Evolutionary conservation across 2,113 vertebrate species (phyloP).

Genomic region (Mobula hypostoma): DNA sequence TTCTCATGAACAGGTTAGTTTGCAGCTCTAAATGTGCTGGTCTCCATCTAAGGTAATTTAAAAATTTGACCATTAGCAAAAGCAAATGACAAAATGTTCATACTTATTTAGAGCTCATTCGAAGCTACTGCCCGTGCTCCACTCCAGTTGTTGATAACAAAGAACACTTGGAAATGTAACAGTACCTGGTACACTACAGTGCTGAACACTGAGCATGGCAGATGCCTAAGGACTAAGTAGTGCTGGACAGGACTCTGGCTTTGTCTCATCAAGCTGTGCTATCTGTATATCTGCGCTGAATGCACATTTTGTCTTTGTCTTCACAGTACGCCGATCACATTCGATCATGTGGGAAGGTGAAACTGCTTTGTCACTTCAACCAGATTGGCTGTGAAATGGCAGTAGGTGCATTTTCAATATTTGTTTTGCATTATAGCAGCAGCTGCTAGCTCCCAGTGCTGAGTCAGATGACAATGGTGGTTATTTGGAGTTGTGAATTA

Average conservation of each 20-base stretch:
- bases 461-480: neutral
- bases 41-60: neutral
- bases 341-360: slow-evolving; percentile 65
- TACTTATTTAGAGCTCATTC: neutral
- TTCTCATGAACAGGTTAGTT: neutral
- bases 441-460: neutral
- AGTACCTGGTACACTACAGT: too few species aligned
- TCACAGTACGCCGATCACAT: slow-evolving; percentile 72
- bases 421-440: neutral
- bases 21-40: neutral
- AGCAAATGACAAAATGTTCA: neutral
- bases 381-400: slow-evolving; percentile 66
- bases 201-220: too few species aligned
- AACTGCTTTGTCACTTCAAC: slow-evolving; percentile 67
- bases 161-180: neutral
- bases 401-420: slow-evolving; percentile 49
- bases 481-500: neutral
- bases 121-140: neutral
- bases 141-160: neutral
- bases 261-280: neutral
- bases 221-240: neutral
- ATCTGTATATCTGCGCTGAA: neutral
- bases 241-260: neutral
- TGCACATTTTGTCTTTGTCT: slow-evolving; percentile 26
- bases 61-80: neutral